Evolutionary conservation across 2,888 invertebrate species (phyloP).

Genomic region (Hipparchia sbordonii): DNA sequence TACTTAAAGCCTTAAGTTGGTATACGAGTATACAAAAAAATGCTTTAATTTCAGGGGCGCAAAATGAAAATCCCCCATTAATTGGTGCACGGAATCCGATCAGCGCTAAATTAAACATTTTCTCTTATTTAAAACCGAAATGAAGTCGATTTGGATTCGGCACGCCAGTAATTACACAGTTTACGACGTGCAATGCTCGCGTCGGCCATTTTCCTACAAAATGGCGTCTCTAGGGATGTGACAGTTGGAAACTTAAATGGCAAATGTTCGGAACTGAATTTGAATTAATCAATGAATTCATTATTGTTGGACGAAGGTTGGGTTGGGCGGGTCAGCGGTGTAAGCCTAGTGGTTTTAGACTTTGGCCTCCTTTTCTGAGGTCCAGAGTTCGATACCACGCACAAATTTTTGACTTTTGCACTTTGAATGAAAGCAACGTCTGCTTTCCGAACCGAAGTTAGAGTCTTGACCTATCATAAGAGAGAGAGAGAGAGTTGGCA

Average conservation of each 20-base stretch:
- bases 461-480: no score
- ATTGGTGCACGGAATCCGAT: constrained; percentile 70
- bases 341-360: not conserved
- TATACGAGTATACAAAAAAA: constrained; percentile 7
- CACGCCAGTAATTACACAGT: constrained; percentile 78
- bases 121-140: constrained; percentile 81
- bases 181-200: constrained; percentile 76
- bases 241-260: constrained; percentile 59
- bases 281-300: constrained; percentile 72
- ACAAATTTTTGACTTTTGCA: no score
- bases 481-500: no score
- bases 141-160: constrained; percentile 79
- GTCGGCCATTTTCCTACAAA: constrained; percentile 59
- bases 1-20: constrained; percentile 11
- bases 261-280: constrained; percentile 63
- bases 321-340: not conserved
- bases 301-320: constrained; percentile 45
- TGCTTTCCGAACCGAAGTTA: no score
- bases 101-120: constrained; percentile 80
- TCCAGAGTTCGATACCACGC: no score
- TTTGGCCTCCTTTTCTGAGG: not conserved
- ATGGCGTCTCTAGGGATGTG: constrained; percentile 51
- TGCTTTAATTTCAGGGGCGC: constrained; percentile 24
- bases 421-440: no score
- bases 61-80: constrained; percentile 74